Conservation (phyloP, 2,888 invertebrate genomes). For the Drosophila greeni region DNA sequence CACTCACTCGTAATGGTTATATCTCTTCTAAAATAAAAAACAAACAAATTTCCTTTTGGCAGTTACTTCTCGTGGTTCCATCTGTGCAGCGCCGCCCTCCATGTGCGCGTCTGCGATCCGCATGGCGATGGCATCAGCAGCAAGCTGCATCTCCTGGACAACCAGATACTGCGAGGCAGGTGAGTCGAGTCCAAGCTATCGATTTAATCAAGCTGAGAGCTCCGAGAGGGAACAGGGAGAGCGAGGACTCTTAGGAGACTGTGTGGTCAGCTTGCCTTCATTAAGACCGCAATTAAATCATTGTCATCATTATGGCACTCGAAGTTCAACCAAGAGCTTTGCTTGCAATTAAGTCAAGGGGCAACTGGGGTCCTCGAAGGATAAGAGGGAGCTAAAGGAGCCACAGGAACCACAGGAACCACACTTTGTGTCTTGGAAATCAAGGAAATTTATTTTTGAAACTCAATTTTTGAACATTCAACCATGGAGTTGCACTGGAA, state of each 20-base stretch:
- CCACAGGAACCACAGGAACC: not conserved
- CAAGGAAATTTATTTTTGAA: not conserved
- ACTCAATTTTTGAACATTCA: not conserved
- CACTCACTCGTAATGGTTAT: slow-evolving; percentile 10
- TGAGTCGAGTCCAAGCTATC: slow-evolving; percentile 55
- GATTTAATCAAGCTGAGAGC: slow-evolving; percentile 31
- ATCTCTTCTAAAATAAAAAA: not conserved
- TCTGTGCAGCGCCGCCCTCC: slow-evolving; percentile 80
- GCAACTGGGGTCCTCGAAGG: not conserved
- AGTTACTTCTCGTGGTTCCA: slow-evolving; percentile 82
- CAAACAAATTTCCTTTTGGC: slow-evolving; percentile 44
- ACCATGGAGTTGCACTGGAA: not conserved
- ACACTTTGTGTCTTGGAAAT: not conserved
- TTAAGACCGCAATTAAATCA: slow-evolving; percentile 41
- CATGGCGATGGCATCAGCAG: slow-evolving; percentile 83
- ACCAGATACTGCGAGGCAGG: slow-evolving; percentile 81
- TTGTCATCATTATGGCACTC: slow-evolving; percentile 33
- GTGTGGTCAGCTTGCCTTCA: slow-evolving; percentile 17
- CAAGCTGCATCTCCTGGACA: slow-evolving; percentile 81
- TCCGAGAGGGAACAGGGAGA: not conserved
- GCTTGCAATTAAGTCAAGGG: slow-evolving; percentile 7
- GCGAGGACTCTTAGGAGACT: not conserved
- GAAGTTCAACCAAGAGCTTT: slow-evolving; percentile 1
- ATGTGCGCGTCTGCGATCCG: slow-evolving; percentile 81
- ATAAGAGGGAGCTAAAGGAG: not conserved